Evolutionary conservation across 1,140 invertebrate species (phyloP), one percentile per base, ranked within the genome.

Genomic region (Caenorhabditis latens): DNA sequence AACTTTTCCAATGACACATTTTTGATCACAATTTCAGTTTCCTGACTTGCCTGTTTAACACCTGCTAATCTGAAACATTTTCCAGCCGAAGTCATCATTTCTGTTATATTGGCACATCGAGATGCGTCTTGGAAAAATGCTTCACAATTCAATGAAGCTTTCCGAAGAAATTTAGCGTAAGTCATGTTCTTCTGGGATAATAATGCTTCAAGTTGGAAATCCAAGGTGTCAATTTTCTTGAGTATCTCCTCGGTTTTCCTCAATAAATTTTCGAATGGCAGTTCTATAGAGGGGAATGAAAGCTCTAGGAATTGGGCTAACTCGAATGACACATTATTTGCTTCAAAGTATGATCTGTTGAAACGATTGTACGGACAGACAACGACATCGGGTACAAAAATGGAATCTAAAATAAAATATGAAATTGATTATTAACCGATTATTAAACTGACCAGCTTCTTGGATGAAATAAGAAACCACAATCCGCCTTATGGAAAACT

Each of bases 341-440:
- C 43, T 16, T 89, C 82, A 14, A 91, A 79, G 71, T 71, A 91
- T 11, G 90, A 63, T 43, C 65, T 43, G 50, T 91, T 91, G 84
- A 91, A 91, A 21, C 90, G 90, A 84, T 91, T 91, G 71, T 91
- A 90, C 19, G 90, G 90, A 53, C 90, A 91, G 19, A 91, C 86
- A 9, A 91, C 85, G 43, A 91, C 86, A 85, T 91, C 90, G 7
- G 90, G 90, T 19, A 91, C 43, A 24, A n/a, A 48, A n/a, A 88
- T 65, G 2, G 83, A 58, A 40, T 40, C 87, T 88, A 32, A 85
- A 88, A 83, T 21, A 2, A n/a, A 40, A 40, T 83, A n/a, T 79
- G 40, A 4, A 46, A 43, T 16, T 42, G 1, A 50, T 53, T n/a
- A 43, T 79, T 40, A 55, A 40, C 46, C 40, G 91, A 43, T 32